phyloP scores from a whole-genome alignment of 2,888 invertebrate species.

The Deroplatys truncata region DNA sequence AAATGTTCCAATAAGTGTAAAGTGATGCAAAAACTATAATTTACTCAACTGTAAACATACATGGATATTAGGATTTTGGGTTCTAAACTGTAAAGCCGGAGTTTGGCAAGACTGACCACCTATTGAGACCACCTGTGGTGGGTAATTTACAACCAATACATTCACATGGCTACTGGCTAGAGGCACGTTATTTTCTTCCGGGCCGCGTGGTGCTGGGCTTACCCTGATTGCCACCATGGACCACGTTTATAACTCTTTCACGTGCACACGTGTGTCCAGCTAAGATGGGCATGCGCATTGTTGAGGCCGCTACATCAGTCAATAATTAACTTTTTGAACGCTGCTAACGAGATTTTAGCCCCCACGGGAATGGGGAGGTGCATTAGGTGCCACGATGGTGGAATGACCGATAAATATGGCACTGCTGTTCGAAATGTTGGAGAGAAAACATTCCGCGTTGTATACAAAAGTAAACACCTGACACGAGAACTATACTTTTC shows the following conservation, averaged over 20 bases:
- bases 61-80: background rate
- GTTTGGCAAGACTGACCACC: background rate
- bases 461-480: too few relatives aligned
- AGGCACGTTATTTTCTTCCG: background rate
- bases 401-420: background rate
- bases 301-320: background rate
- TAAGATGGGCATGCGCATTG: background rate
- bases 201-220: background rate
- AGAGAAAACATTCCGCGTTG: too few relatives aligned
- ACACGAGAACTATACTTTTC: too few relatives aligned
- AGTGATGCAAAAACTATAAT: too few relatives aligned
- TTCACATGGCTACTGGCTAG: background rate
- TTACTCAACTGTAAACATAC: background rate
- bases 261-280: background rate
- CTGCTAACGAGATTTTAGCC: background rate
- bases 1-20: too few relatives aligned
- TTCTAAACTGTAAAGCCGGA: background rate
- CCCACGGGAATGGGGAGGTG: background rate
- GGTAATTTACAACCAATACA: background rate
- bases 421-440: background rate
- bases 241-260: background rate
- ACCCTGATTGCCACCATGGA: background rate
- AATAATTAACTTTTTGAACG: background rate
- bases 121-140: background rate
- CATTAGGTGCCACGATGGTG: background rate